These are phyloP conservation scores for Zaprionus tsacasi DNA, from an alignment of 1,140 invertebrate genomes.

Conservation along the genomic window DNA sequence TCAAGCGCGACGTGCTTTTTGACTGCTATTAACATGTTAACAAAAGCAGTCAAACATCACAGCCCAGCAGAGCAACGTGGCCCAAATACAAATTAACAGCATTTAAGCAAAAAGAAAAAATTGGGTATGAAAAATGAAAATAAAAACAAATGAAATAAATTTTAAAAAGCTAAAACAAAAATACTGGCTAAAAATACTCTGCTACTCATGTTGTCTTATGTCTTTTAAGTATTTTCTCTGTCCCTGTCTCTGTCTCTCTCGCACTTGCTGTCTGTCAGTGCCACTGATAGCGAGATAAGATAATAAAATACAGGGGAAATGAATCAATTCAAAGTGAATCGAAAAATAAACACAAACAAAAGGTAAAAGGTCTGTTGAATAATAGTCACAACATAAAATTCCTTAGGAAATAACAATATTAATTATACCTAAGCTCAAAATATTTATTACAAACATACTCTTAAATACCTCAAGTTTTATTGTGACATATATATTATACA, in stretches of 20 bases:
- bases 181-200: constrained; percentile 63
- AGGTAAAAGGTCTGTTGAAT: background rate
- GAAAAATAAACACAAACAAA: constrained; percentile 15
- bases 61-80: constrained; percentile 56
- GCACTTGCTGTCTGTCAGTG: constrained; percentile 5
- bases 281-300: constrained; percentile 25
- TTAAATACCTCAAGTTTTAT: too few relatives aligned
- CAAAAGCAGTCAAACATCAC: constrained; percentile 36
- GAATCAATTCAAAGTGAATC: constrained; percentile 19
- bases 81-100: constrained; percentile 55
- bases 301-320: constrained; percentile 23
- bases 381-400: background rate
- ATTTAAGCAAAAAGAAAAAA: background rate
- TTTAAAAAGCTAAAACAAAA: constrained; percentile 3
- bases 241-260: background rate
- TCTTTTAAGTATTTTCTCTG: constrained; percentile 7
- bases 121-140: constrained; percentile 8
- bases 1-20: constrained; percentile 65
- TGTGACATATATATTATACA: background rate
- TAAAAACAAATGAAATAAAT: constrained; percentile 21
- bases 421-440: background rate
- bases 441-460: too few relatives aligned
- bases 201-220: constrained; percentile 32
- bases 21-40: constrained; percentile 73
- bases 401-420: background rate